Evolutionary conservation across 1,140 invertebrate genomes (phyloP), one percentile per base, ranked within the genome.

Genomic region (Neodiprion fabricii): DNA sequence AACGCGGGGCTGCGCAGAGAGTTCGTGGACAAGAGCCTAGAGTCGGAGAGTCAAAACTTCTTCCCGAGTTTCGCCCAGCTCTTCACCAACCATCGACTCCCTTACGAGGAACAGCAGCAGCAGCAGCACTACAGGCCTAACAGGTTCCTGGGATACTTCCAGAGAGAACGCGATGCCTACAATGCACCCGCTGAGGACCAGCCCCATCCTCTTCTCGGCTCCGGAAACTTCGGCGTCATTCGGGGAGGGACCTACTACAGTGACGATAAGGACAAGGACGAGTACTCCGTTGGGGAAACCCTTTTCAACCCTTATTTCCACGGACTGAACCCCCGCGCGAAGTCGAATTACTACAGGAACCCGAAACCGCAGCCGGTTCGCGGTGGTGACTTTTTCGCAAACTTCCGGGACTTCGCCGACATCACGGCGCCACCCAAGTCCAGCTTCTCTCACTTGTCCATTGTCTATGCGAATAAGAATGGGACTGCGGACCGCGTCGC

Each of bases 211-310:
- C 89, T 96, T 4, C 85, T 97, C 21, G 95, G 95, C 1, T 96
- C 95, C 0, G 96, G 96, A 0, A 96, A 97, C 85, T 97, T 97
- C 81, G 95, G 95, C 1, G 94, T 97, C 1, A 93, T 97, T 49
- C 90, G 91, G 71, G 96, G 96, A 0, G 96, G 96, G 3, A 97
- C 96, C 23, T 97, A 96, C 85, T 96, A 95, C 76, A 86, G 90
- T 4, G 91, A 90, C 47, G 88, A 90, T 8, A 88, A 88, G 11
- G 89, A 91, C 21, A 89, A 89, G 49, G 90, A 90, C 28, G 90
- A 91, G n/a, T 91, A 91, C 69, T 83, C 86, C 9, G 76, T 83
- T 7, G 85, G 88, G 73, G 87, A 84, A 71, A 86, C 79, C 48
- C 85, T 89, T 12, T 91, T 90, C 77, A 91, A 87, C 79, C 90